A percentile compares a stretch with the other conserved stretches of the same genome.
These are phyloP conservation scores for Acronicta leporina DNA, from an alignment of 2,888 invertebrate species.

Conservation along the genomic window DNA sequence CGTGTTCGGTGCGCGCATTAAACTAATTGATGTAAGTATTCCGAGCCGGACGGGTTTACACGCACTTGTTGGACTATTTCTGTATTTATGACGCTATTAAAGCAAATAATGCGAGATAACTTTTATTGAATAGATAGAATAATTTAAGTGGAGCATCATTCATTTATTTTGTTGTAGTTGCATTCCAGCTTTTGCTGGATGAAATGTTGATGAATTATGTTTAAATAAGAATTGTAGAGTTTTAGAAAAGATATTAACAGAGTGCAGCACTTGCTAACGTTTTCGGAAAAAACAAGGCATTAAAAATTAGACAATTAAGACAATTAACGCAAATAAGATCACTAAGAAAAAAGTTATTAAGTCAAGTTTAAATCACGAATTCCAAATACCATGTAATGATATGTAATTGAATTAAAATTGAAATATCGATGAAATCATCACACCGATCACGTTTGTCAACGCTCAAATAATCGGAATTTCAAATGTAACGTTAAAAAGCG, in stretches of 20 bases:
- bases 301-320: background rate
- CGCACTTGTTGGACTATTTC: constrained; percentile 57
- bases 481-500: constrained; percentile 44
- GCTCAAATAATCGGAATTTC: constrained; percentile 37
- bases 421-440: constrained; percentile 35
- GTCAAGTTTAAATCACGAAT: constrained; percentile 7
- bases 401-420: constrained; percentile 15
- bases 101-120: constrained; percentile 55
- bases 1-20: constrained; percentile 51
- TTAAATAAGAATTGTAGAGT: background rate
- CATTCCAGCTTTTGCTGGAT: constrained; percentile 6
- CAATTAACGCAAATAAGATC: constrained; percentile 6
- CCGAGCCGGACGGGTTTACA: constrained; percentile 53
- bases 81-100: constrained; percentile 55
- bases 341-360: background rate
- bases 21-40: constrained; percentile 62
- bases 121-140: constrained; percentile 43
- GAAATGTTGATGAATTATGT: background rate
- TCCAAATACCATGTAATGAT: constrained; percentile 21
- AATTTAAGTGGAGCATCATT: constrained; percentile 22
- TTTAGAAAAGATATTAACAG: too few relatives aligned
- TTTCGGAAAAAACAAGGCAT: too few relatives aligned
- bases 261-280: too few relatives aligned
- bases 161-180: constrained; percentile 23
- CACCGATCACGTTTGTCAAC: constrained; percentile 20